These are phyloP conservation scores for Heliconius erato DNA, from an alignment of 2,888 invertebrate genomes.

Conservation along the genomic window DNA sequence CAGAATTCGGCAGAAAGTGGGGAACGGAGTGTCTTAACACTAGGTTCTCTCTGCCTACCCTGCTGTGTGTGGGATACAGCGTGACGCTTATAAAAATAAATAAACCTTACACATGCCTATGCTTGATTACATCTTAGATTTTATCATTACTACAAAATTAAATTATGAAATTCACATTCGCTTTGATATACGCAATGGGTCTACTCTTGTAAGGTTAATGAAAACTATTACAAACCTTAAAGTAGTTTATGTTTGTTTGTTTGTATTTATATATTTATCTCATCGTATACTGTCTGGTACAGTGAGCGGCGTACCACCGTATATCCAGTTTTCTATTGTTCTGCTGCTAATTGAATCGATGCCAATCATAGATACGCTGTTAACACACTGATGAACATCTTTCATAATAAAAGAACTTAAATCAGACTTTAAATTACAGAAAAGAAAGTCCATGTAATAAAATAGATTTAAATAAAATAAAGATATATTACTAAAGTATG, in stretches of 20 bases:
- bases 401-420: slow-evolving; percentile 36
- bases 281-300: slow-evolving; percentile 43
- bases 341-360: slow-evolving; percentile 82
- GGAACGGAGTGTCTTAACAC: no score
- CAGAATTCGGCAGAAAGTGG: no score
- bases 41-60: no score
- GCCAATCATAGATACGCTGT: slow-evolving; percentile 74
- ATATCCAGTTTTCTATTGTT: slow-evolving; percentile 72
- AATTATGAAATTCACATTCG: neutral
- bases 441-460: neutral
- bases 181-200: neutral
- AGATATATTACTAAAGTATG: no score
- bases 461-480: neutral
- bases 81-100: no score
- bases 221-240: neutral
- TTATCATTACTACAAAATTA: neutral
- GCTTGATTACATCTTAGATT: neutral
- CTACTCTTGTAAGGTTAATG: neutral
- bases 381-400: slow-evolving; percentile 42
- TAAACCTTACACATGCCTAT: neutral
- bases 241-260: neutral
- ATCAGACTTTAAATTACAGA: neutral
- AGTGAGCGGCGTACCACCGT: slow-evolving; percentile 53
- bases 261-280: slow-evolving; percentile 35
- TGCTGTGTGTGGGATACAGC: no score